These are phyloP conservation scores for Palloptera scutellata DNA, from an alignment of 2,888 invertebrate genomes.

Conservation along the genomic window DNA sequence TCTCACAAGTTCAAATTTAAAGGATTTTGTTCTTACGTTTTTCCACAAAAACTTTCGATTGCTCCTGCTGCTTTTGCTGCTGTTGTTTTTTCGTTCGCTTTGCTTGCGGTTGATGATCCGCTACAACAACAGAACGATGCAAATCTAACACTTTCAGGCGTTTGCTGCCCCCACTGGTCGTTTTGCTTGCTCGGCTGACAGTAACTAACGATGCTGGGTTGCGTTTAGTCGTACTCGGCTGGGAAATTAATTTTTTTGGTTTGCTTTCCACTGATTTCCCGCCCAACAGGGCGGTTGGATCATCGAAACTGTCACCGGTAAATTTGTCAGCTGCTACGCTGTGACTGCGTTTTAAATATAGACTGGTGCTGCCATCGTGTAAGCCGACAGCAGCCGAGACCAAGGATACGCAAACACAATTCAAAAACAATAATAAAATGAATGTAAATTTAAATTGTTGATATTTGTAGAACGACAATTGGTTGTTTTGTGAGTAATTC, in stretches of 20 bases:
- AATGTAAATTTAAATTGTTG: neutral
- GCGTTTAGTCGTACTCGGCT: too few relatives aligned
- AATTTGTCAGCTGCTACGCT: slow-evolving; percentile 10
- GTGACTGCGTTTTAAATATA: neutral
- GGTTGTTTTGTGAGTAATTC: too few relatives aligned
- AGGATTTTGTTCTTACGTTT: neutral
- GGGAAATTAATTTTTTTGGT: too few relatives aligned
- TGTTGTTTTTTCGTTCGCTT: neutral
- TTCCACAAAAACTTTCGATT: neutral
- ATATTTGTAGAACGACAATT: too few relatives aligned
- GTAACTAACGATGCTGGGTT: too few relatives aligned
- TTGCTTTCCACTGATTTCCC: too few relatives aligned
- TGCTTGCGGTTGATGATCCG: slow-evolving; percentile 10
- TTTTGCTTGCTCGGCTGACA: slow-evolving; percentile 13
- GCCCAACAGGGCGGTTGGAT: too few relatives aligned
- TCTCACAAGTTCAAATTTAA: too few relatives aligned
- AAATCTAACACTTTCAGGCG: slow-evolving; percentile 37
- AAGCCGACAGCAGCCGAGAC: too few relatives aligned
- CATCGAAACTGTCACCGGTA: slow-evolving; percentile 4
- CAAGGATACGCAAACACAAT: too few relatives aligned
- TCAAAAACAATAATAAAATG: too few relatives aligned
- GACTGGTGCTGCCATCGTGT: too few relatives aligned
- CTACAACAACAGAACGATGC: slow-evolving; percentile 31
- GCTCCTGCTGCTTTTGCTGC: neutral
- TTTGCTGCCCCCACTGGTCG: slow-evolving; percentile 37